A percentile compares a stretch with the other conserved stretches of the same genome.
Evolutionary conservation across 1,140 invertebrate species (phyloP).

Genomic region (Microvelia longipes): DNA sequence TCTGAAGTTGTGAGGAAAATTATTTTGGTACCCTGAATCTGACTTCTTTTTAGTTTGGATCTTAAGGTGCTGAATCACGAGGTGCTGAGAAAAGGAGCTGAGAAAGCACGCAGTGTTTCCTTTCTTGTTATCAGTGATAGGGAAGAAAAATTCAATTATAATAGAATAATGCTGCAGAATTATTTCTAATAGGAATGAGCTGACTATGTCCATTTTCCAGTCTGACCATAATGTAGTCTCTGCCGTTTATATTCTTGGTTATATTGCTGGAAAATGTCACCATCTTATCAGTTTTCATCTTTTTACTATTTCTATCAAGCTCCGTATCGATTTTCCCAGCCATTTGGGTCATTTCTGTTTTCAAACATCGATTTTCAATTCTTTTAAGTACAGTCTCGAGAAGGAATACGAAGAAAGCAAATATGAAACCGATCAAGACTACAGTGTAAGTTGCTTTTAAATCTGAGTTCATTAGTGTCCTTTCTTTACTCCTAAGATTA

Average conservation of each 20-base stretch:
- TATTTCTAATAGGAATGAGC: slow-evolving; percentile 49
- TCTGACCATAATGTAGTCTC: slow-evolving; percentile 51
- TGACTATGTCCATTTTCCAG: slow-evolving; percentile 39
- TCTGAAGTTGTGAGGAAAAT: too few relatives aligned
- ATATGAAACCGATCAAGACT: slow-evolving; percentile 41
- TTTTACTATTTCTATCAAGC: neutral
- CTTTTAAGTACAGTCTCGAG: slow-evolving; percentile 36
- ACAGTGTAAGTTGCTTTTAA: slow-evolving; percentile 52
- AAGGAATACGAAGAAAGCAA: slow-evolving; percentile 43
- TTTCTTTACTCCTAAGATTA: slow-evolving; percentile 58
- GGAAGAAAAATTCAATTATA: too few relatives aligned
- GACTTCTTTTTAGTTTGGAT: too few relatives aligned
- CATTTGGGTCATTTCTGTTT: neutral
- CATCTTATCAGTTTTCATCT: slow-evolving; percentile 5
- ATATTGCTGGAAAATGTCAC: slow-evolving; percentile 16
- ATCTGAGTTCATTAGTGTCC: slow-evolving; percentile 49
- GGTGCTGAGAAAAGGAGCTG: too few relatives aligned
- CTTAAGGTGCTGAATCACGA: too few relatives aligned
- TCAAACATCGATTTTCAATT: too few relatives aligned
- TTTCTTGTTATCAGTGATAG: too few relatives aligned
- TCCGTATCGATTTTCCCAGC: neutral
- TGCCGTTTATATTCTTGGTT: slow-evolving; percentile 48
- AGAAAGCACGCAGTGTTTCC: too few relatives aligned
- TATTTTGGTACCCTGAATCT: too few relatives aligned
- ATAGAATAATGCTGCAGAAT: slow-evolving; percentile 55